phyloP scores from a whole-genome alignment of 2,113 vertebrate species.

The Fukomys damarensis region DNA sequence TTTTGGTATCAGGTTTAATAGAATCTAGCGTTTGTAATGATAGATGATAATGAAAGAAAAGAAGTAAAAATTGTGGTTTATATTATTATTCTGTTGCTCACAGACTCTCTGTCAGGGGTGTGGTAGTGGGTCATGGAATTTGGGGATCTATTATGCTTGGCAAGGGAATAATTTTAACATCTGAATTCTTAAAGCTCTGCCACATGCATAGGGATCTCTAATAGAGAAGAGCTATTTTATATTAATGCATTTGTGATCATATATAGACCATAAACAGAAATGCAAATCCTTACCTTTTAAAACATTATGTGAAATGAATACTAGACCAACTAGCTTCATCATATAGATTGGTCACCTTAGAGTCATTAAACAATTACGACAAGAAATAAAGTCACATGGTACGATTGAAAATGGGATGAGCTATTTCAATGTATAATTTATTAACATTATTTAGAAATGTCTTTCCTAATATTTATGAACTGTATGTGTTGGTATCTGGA shows the following conservation, averaged over 20 bases:
- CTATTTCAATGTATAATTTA: background rate
- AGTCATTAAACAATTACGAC: background rate
- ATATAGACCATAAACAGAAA: background rate
- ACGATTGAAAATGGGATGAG: background rate
- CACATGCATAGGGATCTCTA: background rate
- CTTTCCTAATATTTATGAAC: background rate
- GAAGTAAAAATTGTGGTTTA: constrained; percentile 9
- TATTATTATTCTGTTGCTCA: constrained; percentile 24
- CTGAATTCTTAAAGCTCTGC: background rate
- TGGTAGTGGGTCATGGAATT: background rate
- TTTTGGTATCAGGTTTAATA: constrained; percentile 4
- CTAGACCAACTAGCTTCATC: background rate
- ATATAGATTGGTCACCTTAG: background rate
- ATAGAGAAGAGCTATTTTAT: background rate
- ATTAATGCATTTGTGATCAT: background rate
- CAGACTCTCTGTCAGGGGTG: background rate
- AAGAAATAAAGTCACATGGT: background rate
- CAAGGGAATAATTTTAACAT: constrained; percentile 56
- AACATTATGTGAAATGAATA: background rate
- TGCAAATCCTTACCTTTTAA: background rate
- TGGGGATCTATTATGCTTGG: background rate
- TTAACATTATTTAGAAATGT: background rate
- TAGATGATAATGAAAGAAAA: constrained; percentile 57
- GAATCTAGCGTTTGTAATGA: background rate
- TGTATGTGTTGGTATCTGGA: background rate